Percentiles rank a stretch among this genome's conserved stretches.
phyloP scores from a whole-genome alignment of 1,140 invertebrate genomes.

The Gryllus bimaculatus region DNA sequence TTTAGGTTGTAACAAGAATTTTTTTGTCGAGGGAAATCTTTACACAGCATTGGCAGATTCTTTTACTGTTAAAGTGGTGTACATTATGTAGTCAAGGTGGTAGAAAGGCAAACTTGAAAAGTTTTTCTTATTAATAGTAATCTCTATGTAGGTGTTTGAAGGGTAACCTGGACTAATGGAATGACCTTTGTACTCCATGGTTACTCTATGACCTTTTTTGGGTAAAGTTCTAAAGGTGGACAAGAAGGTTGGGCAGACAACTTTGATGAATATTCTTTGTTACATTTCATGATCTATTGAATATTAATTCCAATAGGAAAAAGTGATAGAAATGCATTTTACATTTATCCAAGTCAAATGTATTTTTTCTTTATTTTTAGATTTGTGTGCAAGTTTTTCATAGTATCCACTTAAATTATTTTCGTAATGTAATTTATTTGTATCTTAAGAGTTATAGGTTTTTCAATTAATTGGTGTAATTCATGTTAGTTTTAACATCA shows the following conservation, averaged over 20 bases:
- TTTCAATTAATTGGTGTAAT: background rate
- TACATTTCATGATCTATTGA: background rate
- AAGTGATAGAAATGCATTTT: background rate
- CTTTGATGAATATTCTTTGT: background rate
- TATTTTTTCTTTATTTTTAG: background rate
- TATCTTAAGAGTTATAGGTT: background rate
- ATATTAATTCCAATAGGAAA: background rate
- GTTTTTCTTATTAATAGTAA: too few relatives aligned
- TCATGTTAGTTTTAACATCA: background rate
- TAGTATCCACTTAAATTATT: background rate
- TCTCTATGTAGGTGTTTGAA: too few relatives aligned
- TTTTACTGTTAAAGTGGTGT: too few relatives aligned
- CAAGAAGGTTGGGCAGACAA: background rate
- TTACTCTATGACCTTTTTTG: background rate
- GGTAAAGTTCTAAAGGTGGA: too few relatives aligned
- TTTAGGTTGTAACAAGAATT: too few relatives aligned
- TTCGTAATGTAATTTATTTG: background rate
- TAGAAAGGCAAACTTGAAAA: too few relatives aligned
- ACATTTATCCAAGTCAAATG: background rate
- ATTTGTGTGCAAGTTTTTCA: background rate
- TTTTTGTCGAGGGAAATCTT: too few relatives aligned
- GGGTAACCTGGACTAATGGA: background rate
- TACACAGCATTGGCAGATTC: too few relatives aligned
- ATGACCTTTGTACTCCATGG: background rate
- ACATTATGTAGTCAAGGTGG: too few relatives aligned